Conservation (phyloP, 2,113 vertebrate species). For the Engystomops pustulosus region DNA sequence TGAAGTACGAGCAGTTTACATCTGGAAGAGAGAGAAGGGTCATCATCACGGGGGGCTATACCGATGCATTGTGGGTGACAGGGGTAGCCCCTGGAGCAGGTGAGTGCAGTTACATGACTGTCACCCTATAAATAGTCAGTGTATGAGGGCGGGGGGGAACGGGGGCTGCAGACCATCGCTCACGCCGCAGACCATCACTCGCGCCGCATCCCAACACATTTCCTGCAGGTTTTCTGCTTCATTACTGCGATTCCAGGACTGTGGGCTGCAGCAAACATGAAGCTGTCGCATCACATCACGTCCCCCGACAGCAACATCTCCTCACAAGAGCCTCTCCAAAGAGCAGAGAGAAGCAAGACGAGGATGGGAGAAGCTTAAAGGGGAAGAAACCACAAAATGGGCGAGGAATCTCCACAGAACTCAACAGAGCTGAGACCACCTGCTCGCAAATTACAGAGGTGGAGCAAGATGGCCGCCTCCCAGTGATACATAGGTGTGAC, state of each 20-base stretch:
- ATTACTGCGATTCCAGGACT: conserved; percentile 16
- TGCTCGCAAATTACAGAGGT: too few species aligned
- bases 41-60: background rate
- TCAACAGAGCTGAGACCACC: too few species aligned
- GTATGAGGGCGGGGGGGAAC: too few species aligned
- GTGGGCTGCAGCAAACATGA: background rate
- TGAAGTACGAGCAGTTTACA: conserved; percentile 92
- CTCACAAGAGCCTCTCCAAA: background rate
- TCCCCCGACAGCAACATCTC: background rate
- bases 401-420: too few species aligned
- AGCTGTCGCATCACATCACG: conserved; percentile 24
- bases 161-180: too few species aligned
- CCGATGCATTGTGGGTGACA: background rate
- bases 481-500: too few species aligned
- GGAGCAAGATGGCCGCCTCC: too few species aligned
- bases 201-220: conserved; percentile 8
- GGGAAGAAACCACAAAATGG: background rate
- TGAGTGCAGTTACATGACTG: background rate
- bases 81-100: background rate
- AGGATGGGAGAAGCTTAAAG: background rate
- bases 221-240: conserved; percentile 42
- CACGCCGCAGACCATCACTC: background rate
- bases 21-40: conserved; percentile 72
- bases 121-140: too few species aligned
- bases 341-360: background rate